phyloP scores from a whole-genome alignment of 2,888 invertebrate genomes.

The Limnephilus rhombicus region DNA sequence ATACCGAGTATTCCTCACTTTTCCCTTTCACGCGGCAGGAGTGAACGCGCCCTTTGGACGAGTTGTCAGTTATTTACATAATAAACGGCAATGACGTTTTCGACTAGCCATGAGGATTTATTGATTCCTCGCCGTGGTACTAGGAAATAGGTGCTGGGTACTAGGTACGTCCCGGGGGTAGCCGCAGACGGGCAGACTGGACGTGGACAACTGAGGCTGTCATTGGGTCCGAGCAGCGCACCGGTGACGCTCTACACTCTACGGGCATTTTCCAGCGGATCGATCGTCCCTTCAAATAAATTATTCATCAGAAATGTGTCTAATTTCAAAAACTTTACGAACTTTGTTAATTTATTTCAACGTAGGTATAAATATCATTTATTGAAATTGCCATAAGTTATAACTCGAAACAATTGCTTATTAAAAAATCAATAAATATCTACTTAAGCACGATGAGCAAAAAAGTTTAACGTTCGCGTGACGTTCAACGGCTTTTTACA shows the following conservation, averaged over 20 bases:
- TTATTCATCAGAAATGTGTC: conserved; percentile 14
- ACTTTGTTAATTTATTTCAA: no score
- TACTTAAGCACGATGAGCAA: neutral
- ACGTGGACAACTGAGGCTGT: neutral
- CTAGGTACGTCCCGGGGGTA: neutral
- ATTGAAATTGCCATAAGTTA: neutral
- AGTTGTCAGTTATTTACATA: neutral
- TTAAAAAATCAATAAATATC: no score
- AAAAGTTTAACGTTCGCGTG: neutral
- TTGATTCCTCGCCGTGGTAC: conserved; percentile 3
- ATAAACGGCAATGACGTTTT: neutral
- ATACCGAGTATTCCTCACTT: neutral
- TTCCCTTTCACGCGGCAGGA: neutral
- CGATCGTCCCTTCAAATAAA: neutral
- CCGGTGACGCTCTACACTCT: neutral
- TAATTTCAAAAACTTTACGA: neutral
- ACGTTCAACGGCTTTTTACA: neutral
- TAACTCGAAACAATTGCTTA: neutral
- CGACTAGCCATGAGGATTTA: neutral
- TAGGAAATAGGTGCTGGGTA: neutral
- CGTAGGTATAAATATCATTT: neutral
- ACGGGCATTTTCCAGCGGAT: neutral
- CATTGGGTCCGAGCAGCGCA: neutral
- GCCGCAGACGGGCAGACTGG: neutral
- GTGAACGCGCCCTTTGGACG: neutral